These are phyloP conservation scores for Tethea ocularis DNA, from an alignment of 2,888 invertebrate genomes.

Conservation along the genomic window DNA sequence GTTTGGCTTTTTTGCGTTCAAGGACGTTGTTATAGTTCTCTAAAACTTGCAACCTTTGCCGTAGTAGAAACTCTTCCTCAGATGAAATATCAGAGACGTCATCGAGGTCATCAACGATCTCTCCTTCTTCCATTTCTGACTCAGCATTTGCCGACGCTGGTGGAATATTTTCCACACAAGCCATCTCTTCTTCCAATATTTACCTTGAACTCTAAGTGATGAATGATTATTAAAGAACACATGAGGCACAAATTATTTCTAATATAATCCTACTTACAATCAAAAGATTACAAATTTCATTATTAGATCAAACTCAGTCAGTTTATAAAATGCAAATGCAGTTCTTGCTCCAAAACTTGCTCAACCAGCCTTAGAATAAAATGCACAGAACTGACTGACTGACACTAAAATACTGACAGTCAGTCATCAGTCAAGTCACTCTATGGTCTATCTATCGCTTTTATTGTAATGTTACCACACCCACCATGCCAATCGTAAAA, in stretches of 20 bases:
- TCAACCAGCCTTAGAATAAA: no score
- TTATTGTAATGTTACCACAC: no score
- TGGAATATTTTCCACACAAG: slow-evolving; percentile 56
- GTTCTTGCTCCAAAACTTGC: no score
- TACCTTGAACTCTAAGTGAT: neutral
- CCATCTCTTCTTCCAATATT: slow-evolving; percentile 40
- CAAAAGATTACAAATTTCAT: neutral
- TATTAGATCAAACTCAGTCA: neutral
- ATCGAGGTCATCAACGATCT: slow-evolving; percentile 73
- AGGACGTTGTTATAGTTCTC: slow-evolving; percentile 79
- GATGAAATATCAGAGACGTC: slow-evolving; percentile 78
- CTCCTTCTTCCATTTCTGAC: slow-evolving; percentile 79
- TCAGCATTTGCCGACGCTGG: slow-evolving; percentile 50
- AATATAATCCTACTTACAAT: neutral
- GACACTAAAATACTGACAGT: no score
- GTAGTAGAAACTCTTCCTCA: slow-evolving; percentile 73
- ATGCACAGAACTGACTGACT: no score
- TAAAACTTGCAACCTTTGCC: slow-evolving; percentile 71
- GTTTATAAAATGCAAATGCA: no score
- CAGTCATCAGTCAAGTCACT: no score
- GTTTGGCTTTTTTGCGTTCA: slow-evolving; percentile 75
- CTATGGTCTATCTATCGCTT: no score
- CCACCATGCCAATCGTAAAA: no score
- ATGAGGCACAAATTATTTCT: neutral
- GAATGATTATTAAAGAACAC: neutral